Base-by-base conservation (phyloP, 2,888 invertebrate species). In the Allolobophora icterica region DNA sequence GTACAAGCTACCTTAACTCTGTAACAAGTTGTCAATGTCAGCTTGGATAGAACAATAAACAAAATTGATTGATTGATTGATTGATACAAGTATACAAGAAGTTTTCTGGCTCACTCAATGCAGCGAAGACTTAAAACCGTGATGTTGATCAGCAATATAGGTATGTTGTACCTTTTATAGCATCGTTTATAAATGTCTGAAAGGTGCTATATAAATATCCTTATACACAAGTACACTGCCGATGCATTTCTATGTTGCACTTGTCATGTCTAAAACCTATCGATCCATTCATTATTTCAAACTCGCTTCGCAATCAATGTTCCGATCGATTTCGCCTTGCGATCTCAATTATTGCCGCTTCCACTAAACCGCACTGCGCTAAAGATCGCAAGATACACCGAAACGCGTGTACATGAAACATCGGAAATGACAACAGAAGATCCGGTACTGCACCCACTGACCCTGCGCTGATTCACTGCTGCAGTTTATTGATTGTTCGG, bases 101-200 rank as follows among this genome's bases (percentile, higher is more conserved):
- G 24, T 52, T 24, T 52, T 52, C 52, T 52, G 52, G 21, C 24
- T 24, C n/a, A 6, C n/a, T 11, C 30, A n/a, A 24, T 30, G 58
- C 24, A 58, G 45, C 24, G 3, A 71, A n/a, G 71, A 71, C n/a
- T 52, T 52, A 71, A 71, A 71, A 30, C 71, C 71, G 8, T 71
- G 71, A 71, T 71, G 52, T 21, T n/a, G 5, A 71, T 30, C 71
- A 71, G 71, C 71, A 71, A 71, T 71, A 8, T n/a, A 71, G 71
- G n/a, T n/a, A 71, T 71, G n/a, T n/a, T n/a, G n/a, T 71, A 71
- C 71, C 71, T 71, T 71, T 30, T 71, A n/a, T 71, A n/a, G 71
- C 71, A 71, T 71, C 71, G 1, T 45, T 45, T 45, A 45, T 1
- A 19, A 19, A 45, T 45, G 13, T 45, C 45, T 45, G 45, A 45